These are phyloP conservation scores for Paraplagusia blochii DNA, from an alignment of 2,113 vertebrate species.

Conservation along the genomic window DNA sequence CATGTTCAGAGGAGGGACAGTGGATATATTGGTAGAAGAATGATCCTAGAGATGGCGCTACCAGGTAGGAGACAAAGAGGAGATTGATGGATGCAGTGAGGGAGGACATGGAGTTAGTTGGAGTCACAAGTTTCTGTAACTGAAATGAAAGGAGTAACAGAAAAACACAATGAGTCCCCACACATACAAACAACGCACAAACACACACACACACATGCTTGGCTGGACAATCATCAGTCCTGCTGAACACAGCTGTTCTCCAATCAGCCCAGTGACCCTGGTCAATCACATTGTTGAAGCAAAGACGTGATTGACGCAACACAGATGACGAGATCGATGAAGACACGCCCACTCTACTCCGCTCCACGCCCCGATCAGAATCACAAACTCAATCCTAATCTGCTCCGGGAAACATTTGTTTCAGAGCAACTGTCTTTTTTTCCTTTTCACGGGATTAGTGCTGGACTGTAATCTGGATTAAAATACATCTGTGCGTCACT, in stretches of 20 bases:
- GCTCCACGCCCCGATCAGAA: conserved; percentile 7
- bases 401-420: conserved; percentile 24
- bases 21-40: too few species aligned
- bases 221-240: conserved; percentile 42
- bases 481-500: conserved; percentile 58
- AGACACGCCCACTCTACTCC: not conserved
- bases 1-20: too few species aligned
- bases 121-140: too few species aligned
- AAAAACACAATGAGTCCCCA: too few species aligned
- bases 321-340: not conserved
- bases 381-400: not conserved
- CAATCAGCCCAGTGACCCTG: conserved; percentile 38
- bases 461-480: conserved; percentile 74
- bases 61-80: too few species aligned
- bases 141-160: too few species aligned
- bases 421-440: conserved; percentile 56
- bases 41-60: too few species aligned
- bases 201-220: conserved; percentile 1
- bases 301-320: conserved; percentile 2
- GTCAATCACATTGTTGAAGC: conserved; percentile 5
- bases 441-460: conserved; percentile 52
- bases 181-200: not conserved
- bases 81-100: too few species aligned
- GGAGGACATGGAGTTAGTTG: too few species aligned
- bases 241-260: conserved; percentile 50